These are phyloP conservation scores for Trochalopteron elliotii DNA, from an alignment of 2,113 vertebrate species.

Conservation along the genomic window DNA sequence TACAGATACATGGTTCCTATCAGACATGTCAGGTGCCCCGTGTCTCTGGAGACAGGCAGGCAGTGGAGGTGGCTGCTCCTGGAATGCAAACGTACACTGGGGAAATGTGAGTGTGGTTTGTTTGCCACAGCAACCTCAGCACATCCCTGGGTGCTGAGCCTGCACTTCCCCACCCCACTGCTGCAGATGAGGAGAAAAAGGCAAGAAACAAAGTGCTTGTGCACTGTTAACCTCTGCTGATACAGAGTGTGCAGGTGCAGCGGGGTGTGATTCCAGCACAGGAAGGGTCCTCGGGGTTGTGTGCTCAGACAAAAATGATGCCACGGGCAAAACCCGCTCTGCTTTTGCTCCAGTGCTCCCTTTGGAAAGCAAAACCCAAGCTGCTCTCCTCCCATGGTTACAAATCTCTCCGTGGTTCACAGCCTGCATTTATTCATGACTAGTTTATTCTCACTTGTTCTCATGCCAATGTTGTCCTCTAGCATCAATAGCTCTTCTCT, in stretches of 20 bases:
- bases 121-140: background rate
- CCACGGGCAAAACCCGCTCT: background rate
- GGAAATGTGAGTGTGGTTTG: background rate
- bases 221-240: background rate
- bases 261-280: fast-evolving
- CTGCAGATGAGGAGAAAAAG: background rate
- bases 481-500: slow-evolving; percentile 47
- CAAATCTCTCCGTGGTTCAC: slow-evolving; percentile 14
- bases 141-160: background rate
- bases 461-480: slow-evolving; percentile 44
- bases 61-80: background rate
- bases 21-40: background rate
- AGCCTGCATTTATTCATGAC: slow-evolving; percentile 38
- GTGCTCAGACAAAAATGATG: background rate
- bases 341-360: background rate
- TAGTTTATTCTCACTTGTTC: slow-evolving; percentile 37
- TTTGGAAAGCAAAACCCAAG: background rate
- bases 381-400: background rate
- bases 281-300: background rate
- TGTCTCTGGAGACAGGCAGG: background rate
- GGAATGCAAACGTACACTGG: background rate
- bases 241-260: background rate
- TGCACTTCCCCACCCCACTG: background rate
- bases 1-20: background rate
- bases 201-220: background rate